Percentiles rank a stretch among this genome's conserved stretches.
These are phyloP conservation scores for Tachypleus tridentatus DNA, from an alignment of 1,140 invertebrate genomes.

Conservation along the genomic window DNA sequence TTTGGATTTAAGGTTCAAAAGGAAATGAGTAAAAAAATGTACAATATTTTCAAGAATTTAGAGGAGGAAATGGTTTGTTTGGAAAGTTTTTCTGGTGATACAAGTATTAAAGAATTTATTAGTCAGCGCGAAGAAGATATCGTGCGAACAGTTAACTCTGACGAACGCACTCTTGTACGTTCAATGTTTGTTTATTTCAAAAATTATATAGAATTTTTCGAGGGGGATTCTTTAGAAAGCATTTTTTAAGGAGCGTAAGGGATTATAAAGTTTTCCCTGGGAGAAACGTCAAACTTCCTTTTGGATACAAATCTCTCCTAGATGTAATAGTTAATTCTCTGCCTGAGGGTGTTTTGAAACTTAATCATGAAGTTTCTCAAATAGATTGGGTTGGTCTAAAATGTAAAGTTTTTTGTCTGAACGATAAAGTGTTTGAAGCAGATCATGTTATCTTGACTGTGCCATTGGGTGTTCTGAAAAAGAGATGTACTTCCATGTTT, in stretches of 20 bases:
- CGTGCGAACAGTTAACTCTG: slow-evolving; percentile 56
- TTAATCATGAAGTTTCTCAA: slow-evolving; percentile 9
- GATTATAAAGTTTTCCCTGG: slow-evolving; percentile 89
- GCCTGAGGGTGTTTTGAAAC: slow-evolving; percentile 11
- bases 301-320: slow-evolving; percentile 48
- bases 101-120: slow-evolving; percentile 82
- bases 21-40: slow-evolving; percentile 78
- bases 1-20: slow-evolving; percentile 51
- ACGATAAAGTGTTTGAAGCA: slow-evolving; percentile 38
- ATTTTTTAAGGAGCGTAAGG: slow-evolving; percentile 70
- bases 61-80: slow-evolving; percentile 72
- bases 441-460: slow-evolving; percentile 85
- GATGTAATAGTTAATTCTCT: slow-evolving; percentile 14
- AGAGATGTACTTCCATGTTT: slow-evolving; percentile 58
- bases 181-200: slow-evolving; percentile 80
- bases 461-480: slow-evolving; percentile 83
- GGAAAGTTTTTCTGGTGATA: slow-evolving; percentile 66
- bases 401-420: slow-evolving; percentile 28
- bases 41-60: slow-evolving; percentile 71
- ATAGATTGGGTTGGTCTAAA: slow-evolving; percentile 8
- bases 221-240: slow-evolving; percentile 79
- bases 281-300: slow-evolving; percentile 77
- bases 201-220: slow-evolving; percentile 87
- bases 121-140: slow-evolving; percentile 68
- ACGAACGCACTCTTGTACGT: slow-evolving; percentile 59